These are phyloP conservation scores for Caenorhabditis doughertyi DNA, from an alignment of 2,888 invertebrate species.

Conservation along the genomic window DNA sequence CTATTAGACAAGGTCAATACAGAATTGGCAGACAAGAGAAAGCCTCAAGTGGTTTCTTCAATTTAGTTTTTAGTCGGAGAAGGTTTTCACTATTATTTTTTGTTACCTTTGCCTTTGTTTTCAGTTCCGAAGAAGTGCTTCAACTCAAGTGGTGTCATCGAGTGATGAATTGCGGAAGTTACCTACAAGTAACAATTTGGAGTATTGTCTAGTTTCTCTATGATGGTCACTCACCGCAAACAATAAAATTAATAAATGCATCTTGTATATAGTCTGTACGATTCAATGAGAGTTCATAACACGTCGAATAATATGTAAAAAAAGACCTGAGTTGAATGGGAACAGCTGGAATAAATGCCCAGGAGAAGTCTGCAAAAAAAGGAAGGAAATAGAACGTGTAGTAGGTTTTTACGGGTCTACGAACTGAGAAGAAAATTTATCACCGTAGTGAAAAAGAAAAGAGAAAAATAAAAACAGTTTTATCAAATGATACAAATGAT, in stretches of 20 bases:
- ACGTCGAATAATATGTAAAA: background rate
- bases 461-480: slow-evolving; percentile 16
- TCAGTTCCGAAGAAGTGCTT: slow-evolving; percentile 65
- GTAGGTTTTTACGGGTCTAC: slow-evolving; percentile 7
- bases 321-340: background rate
- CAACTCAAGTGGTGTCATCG: slow-evolving; percentile 60
- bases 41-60: slow-evolving; percentile 38
- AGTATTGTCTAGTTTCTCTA: slow-evolving; percentile 4
- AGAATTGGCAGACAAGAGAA: slow-evolving; percentile 25
- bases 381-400: slow-evolving; percentile 4
- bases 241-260: slow-evolving; percentile 16
- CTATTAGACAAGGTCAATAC: slow-evolving; percentile 37
- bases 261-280: background rate
- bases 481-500: slow-evolving; percentile 44
- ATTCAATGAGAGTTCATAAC: background rate
- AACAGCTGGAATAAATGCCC: slow-evolving; percentile 20
- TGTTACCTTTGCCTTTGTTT: slow-evolving; percentile 55
- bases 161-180: slow-evolving; percentile 56
- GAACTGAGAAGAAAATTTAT: slow-evolving; percentile 31
- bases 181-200: slow-evolving; percentile 10
- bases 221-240: slow-evolving; percentile 32
- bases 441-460: slow-evolving; percentile 17
- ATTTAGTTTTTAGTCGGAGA: background rate
- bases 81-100: slow-evolving; percentile 24
- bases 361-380: slow-evolving; percentile 35